Evolutionary conservation across 2,797 vertebrate species (phyloP).

Genomic region (Tiaroga cobitis): DNA sequence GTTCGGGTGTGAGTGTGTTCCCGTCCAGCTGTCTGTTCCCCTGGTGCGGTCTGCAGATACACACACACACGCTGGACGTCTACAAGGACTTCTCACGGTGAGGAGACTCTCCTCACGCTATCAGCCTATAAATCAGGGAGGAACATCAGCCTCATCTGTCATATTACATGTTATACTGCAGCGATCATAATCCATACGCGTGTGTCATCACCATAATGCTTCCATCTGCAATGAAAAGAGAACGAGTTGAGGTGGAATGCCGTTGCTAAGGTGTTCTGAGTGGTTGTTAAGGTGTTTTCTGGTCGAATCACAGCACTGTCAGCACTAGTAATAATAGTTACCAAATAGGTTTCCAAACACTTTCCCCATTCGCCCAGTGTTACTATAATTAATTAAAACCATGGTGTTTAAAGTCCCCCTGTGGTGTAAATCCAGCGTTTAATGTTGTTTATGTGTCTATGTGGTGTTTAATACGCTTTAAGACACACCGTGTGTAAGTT

Average conservation of each 20-base stretch:
- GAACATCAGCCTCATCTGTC: background rate
- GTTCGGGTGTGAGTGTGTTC: slow-evolving; percentile 69
- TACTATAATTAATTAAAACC: background rate
- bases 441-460: no score
- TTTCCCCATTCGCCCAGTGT: background rate
- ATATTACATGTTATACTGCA: background rate
- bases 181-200: background rate
- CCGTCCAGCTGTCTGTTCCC: slow-evolving; percentile 82
- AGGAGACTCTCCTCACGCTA: background rate
- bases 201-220: background rate
- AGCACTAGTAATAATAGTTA: background rate
- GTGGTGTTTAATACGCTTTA: no score
- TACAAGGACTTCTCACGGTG: slow-evolving; percentile 90
- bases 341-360: background rate
- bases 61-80: slow-evolving; percentile 84
- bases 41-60: slow-evolving; percentile 92
- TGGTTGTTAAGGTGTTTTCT: background rate
- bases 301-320: background rate
- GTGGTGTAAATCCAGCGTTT: no score
- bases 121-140: slow-evolving; percentile 1
- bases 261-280: background rate
- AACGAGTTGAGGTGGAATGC: background rate
- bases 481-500: no score
- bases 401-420: background rate
- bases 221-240: background rate